phyloP scores from a whole-genome alignment of 2,113 vertebrate genomes.

The Eidolon helvum region DNA sequence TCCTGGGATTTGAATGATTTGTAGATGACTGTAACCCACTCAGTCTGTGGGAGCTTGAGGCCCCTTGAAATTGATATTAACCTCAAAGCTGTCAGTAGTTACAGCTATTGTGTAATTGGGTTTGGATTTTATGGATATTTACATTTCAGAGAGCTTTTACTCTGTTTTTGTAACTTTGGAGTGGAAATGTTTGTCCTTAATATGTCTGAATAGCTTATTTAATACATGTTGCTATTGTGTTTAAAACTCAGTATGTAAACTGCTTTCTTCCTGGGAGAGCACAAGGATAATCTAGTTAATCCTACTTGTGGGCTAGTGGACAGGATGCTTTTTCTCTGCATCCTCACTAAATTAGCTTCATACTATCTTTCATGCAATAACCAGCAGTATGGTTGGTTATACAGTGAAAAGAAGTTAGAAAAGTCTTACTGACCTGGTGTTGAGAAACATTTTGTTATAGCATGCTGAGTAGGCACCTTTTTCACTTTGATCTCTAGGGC shows the following conservation, averaged over 20 bases:
- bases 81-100: constrained; percentile 29
- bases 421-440: not conserved
- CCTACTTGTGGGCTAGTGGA: not conserved
- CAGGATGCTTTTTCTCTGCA: not conserved
- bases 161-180: not conserved
- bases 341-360: not conserved
- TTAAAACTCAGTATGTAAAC: not conserved
- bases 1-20: constrained; percentile 24
- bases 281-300: not conserved
- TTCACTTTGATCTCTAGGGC: not conserved
- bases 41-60: constrained; percentile 28
- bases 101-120: constrained; percentile 45
- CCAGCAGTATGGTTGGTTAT: no score
- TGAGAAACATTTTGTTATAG: not conserved
- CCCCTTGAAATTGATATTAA: constrained; percentile 53
- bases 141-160: constrained; percentile 42
- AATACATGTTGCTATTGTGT: not conserved
- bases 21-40: constrained; percentile 48
- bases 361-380: not conserved
- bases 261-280: not conserved
- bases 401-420: not conserved
- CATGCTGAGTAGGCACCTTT: not conserved
- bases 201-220: not conserved
- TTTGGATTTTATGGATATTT: constrained; percentile 57
- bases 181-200: not conserved